Evolutionary conservation across 2,797 vertebrate genomes (phyloP).

Genomic region (Danio albolineatus): DNA sequence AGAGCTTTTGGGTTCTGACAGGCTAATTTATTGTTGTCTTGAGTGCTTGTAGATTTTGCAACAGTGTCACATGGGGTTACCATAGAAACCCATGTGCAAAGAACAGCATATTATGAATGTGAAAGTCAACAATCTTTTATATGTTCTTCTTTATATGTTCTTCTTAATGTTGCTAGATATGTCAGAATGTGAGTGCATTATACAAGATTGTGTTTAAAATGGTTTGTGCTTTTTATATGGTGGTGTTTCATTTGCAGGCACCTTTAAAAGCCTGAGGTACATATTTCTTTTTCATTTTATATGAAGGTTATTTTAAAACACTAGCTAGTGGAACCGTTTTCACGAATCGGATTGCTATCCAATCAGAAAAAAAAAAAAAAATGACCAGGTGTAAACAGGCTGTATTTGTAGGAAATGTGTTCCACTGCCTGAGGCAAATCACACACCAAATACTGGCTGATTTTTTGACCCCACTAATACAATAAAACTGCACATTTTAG

Average conservation of each 20-base stretch:
- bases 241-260: not conserved
- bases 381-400: no score
- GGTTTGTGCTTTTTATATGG: not conserved
- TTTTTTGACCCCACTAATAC: no score
- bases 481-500: no score
- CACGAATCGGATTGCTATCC: no score
- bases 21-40: constrained; percentile 26
- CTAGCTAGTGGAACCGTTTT: no score
- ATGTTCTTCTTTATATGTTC: no score
- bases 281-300: not conserved
- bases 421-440: no score
- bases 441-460: no score
- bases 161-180: constrained; percentile 16
- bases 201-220: not conserved
- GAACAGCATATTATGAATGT: constrained; percentile 29
- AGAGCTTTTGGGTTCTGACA: constrained; percentile 34
- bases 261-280: not conserved
- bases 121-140: constrained; percentile 11
- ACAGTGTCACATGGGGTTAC: constrained; percentile 38
- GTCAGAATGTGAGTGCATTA: not conserved
- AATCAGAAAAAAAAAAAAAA: no score
- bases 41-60: constrained; percentile 20
- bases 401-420: no score
- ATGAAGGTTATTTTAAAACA: not conserved
- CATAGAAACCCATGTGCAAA: constrained; percentile 48